Evolutionary conservation across 2,888 invertebrate genomes (phyloP).

Genomic region (Amiota communis): DNA sequence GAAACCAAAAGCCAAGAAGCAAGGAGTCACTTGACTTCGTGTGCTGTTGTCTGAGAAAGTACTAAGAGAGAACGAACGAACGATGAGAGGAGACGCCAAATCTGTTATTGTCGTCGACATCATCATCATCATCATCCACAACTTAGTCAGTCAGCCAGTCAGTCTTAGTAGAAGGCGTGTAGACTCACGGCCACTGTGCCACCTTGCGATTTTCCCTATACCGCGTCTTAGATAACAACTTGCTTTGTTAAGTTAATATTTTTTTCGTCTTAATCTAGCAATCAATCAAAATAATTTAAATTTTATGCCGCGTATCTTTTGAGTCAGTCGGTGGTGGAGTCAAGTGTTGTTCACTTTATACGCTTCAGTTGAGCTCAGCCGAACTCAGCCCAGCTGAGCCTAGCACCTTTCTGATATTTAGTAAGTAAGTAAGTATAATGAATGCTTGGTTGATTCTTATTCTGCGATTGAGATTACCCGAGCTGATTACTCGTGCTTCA

Average conservation of each 20-base stretch:
- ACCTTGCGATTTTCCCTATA: neutral
- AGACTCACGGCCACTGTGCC: neutral
- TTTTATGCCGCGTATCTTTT: conserved; percentile 56
- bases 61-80: conserved; percentile 16
- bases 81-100: neutral
- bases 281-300: conserved; percentile 70
- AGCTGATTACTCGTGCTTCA: conserved; percentile 9
- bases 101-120: neutral
- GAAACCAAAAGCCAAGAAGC: conserved; percentile 17
- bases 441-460: conserved; percentile 25
- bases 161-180: conserved; percentile 16
- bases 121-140: neutral
- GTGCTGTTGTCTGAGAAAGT: too few relatives aligned
- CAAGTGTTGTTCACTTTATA: too few relatives aligned
- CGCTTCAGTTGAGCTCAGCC: too few relatives aligned
- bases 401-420: conserved; percentile 19
- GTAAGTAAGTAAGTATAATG: neutral
- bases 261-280: conserved; percentile 58
- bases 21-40: conserved; percentile 22
- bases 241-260: conserved; percentile 18
- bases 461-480: conserved; percentile 13
- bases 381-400: conserved; percentile 37
- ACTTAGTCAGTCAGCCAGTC: conserved; percentile 7
- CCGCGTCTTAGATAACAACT: neutral
- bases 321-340: neutral